phyloP scores from a whole-genome alignment of 2,888 invertebrate species.

The Therioaphis trifolii region DNA sequence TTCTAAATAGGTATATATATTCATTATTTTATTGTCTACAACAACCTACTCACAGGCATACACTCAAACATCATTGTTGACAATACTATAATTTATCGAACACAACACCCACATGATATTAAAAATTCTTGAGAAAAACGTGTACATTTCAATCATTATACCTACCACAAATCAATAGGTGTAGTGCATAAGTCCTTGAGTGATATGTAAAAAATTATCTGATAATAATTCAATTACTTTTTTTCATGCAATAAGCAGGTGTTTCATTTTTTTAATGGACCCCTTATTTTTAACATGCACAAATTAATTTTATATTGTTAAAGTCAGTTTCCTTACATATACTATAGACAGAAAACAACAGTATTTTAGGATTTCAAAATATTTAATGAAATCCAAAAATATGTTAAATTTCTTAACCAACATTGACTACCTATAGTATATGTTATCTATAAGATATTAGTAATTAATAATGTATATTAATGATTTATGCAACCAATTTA shows the following conservation, averaged over 20 bases:
- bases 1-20: background rate
- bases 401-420: too few relatives aligned
- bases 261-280: background rate
- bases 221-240: background rate
- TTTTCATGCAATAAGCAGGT: constrained; percentile 49
- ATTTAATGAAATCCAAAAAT: too few relatives aligned
- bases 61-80: background rate
- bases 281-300: constrained; percentile 36
- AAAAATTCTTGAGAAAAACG: background rate
- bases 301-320: background rate
- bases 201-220: background rate
- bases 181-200: background rate
- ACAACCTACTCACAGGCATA: background rate
- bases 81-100: background rate
- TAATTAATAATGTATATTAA: constrained; percentile 20
- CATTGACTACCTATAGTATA: too few relatives aligned
- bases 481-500: background rate
- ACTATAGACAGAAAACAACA: too few relatives aligned
- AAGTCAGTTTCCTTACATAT: background rate
- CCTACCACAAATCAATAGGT: background rate
- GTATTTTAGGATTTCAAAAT: too few relatives aligned
- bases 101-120: background rate
- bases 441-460: constrained; percentile 1
- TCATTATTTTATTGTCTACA: background rate
- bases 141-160: background rate